Conservation (phyloP, 2,797 vertebrate species). For the Sebastes cheni region DNA sequence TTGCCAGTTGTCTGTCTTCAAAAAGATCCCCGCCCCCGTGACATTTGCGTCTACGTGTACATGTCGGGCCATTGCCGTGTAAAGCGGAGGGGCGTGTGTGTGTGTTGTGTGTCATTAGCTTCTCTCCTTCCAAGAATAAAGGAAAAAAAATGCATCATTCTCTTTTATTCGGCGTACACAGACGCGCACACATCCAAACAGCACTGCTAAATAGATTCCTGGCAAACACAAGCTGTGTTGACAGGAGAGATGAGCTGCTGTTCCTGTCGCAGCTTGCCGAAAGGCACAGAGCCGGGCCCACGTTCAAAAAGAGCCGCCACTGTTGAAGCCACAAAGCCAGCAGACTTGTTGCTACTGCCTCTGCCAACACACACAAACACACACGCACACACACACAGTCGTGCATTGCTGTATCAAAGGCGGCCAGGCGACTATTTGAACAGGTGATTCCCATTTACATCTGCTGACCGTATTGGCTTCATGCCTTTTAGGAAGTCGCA, state of each 20-base stretch:
- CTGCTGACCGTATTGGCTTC: conserved; percentile 71
- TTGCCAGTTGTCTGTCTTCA: conserved; percentile 56
- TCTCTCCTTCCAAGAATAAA: conserved; percentile 63
- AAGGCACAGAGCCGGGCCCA: conserved; percentile 57
- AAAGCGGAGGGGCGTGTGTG: conserved; percentile 57
- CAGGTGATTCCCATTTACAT: conserved; percentile 86
- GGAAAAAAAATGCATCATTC: conserved; percentile 57
- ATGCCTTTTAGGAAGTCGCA: conserved; percentile 61
- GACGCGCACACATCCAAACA: conserved; percentile 68
- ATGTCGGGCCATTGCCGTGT: conserved; percentile 59
- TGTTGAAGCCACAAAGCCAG: conserved; percentile 75
- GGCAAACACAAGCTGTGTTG: conserved; percentile 84
- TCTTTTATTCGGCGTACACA: conserved; percentile 68
- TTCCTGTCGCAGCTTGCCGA: conserved; percentile 82
- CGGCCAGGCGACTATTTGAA: conserved; percentile 80
- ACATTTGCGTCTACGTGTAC: conserved; percentile 57
- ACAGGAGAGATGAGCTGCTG: conserved; percentile 80
- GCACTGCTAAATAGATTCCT: conserved; percentile 73
- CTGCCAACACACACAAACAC: conserved; percentile 70
- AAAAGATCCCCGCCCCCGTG: conserved; percentile 63
- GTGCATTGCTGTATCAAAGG: conserved; percentile 77
- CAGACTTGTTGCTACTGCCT: conserved; percentile 75
- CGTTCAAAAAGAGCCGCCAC: conserved; percentile 72
- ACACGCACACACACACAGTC: conserved; percentile 52
- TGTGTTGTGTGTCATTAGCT: conserved; percentile 61